Conservation (phyloP, 1,140 invertebrate genomes). For the Choristoneura fumiferana region DNA sequence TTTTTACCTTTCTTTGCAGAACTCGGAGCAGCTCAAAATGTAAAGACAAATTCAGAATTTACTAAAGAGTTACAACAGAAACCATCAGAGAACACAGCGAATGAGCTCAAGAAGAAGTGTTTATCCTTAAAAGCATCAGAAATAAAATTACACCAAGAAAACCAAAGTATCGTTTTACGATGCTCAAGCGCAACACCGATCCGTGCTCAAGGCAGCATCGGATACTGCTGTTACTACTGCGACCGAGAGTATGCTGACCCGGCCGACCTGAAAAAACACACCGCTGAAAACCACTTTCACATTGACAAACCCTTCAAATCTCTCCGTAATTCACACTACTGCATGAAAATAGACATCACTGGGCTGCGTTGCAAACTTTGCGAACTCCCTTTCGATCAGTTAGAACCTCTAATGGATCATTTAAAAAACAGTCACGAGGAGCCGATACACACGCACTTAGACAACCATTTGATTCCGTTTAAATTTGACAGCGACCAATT, state of each 20-base stretch:
- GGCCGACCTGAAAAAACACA: constrained; percentile 37
- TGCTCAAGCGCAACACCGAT: constrained; percentile 12
- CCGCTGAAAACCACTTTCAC: constrained; percentile 27
- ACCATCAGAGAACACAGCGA: not conserved
- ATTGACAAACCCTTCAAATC: constrained; percentile 22
- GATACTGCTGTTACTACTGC: constrained; percentile 36
- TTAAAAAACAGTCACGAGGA: not conserved
- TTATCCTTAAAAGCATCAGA: not conserved
- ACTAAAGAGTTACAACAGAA: not conserved
- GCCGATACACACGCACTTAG: not conserved
- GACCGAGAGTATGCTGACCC: constrained; percentile 26
- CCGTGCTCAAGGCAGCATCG: constrained; percentile 1
- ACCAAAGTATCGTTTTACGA: not conserved
- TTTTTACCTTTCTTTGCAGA: no score
- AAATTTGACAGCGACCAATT: constrained; percentile 6
- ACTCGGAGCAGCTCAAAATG: no score
- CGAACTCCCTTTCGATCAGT: not conserved
- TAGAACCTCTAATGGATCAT: constrained; percentile 9
- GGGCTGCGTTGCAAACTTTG: constrained; percentile 11
- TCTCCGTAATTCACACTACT: not conserved
- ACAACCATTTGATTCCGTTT: constrained; percentile 9
- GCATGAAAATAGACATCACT: constrained; percentile 20
- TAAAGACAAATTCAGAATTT: not conserved
- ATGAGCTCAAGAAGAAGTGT: not conserved
- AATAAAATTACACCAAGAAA: not conserved